phyloP scores from a whole-genome alignment of 2,113 vertebrate species.

The Oncorhynchus masou region DNA sequence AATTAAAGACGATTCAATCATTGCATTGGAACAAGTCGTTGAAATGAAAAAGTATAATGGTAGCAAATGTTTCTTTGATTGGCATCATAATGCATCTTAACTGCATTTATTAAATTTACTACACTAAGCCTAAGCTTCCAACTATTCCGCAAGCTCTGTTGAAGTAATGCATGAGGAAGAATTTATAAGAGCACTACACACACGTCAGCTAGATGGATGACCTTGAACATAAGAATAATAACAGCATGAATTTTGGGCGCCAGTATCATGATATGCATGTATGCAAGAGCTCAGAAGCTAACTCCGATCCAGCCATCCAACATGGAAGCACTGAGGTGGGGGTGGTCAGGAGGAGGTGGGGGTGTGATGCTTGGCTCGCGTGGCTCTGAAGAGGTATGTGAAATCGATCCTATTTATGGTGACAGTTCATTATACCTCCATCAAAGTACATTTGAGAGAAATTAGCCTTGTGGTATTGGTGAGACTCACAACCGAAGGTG shows the following conservation, averaged over 20 bases:
- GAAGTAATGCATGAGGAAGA: too few species aligned
- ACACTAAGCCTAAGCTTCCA: too few species aligned
- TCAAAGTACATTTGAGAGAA: constrained; percentile 71
- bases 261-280: constrained; percentile 7
- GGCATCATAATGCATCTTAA: too few species aligned
- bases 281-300: constrained; percentile 39
- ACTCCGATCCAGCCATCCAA: constrained; percentile 56
- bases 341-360: constrained; percentile 61
- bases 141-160: too few species aligned
- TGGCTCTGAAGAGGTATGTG: constrained; percentile 56
- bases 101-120: too few species aligned
- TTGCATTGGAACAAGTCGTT: not conserved
- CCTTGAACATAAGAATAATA: not conserved
- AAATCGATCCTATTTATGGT: constrained; percentile 66
- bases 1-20: not conserved
- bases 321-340: constrained; percentile 59
- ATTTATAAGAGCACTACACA: too few species aligned
- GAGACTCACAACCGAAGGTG: constrained; percentile 49
- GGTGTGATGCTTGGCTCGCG: constrained; percentile 58
- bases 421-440: constrained; percentile 56
- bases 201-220: too few species aligned
- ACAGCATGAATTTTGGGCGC: not conserved
- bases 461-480: constrained; percentile 65
- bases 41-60: too few species aligned
- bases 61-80: too few species aligned